Evolutionary conservation across 37 sponge, comb jelly and placozoan species (phyloP).

Genomic region (Tethya wilhelma): DNA sequence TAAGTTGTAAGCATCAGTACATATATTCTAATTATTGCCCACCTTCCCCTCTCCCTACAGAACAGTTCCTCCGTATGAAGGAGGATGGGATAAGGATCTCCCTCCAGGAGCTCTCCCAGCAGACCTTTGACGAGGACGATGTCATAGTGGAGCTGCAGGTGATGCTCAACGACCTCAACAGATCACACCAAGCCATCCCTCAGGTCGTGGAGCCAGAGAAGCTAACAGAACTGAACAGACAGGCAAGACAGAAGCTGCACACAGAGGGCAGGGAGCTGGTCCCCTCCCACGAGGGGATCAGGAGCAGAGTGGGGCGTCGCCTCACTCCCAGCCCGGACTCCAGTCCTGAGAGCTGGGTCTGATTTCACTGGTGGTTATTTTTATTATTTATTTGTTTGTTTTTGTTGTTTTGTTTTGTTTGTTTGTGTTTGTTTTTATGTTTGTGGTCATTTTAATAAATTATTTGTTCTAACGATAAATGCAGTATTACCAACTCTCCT

Average conservation of each 20-base stretch:
- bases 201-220: constrained; percentile 12
- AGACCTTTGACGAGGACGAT: constrained; percentile 57
- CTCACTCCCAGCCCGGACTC: too few relatives aligned
- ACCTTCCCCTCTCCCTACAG: constrained; percentile 8
- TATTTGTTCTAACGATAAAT: too few relatives aligned
- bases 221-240: constrained; percentile 17
- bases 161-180: constrained; percentile 4
- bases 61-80: constrained; percentile 24
- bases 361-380: too few relatives aligned
- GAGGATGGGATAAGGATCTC: constrained; percentile 66
- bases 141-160: constrained; percentile 55
- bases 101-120: constrained; percentile 52
- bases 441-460: too few relatives aligned
- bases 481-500: too few relatives aligned
- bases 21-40: not conserved
- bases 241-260: constrained; percentile 1
- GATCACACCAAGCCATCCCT: constrained; percentile 15
- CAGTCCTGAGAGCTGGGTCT: not conserved
- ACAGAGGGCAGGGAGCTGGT: not conserved
- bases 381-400: too few relatives aligned
- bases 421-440: too few relatives aligned
- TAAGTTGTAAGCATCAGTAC: not conserved
- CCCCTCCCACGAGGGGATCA: too few relatives aligned
- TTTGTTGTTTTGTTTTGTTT: too few relatives aligned
- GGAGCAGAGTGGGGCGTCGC: too few relatives aligned